Evolutionary conservation across 1,140 invertebrate genomes (phyloP).

Genomic region (Popillia japonica): DNA sequence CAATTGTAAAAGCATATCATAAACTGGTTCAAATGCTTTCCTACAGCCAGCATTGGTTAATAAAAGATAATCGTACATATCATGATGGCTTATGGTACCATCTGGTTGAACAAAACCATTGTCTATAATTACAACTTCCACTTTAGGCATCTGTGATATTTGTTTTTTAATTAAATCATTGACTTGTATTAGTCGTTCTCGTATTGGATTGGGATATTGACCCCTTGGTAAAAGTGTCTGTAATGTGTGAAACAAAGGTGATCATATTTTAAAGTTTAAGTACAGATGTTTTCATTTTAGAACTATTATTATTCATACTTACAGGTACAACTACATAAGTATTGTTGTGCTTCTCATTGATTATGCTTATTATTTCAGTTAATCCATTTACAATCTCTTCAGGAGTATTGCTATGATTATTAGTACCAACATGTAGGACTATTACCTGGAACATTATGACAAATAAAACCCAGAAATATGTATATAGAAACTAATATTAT

Average conservation of each 20-base stretch:
- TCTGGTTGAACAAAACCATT: constrained; percentile 79
- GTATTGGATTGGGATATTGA: constrained; percentile 78
- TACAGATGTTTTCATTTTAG: background rate
- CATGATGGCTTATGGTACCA: constrained; percentile 82
- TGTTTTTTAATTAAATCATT: constrained; percentile 75
- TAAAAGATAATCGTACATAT: constrained; percentile 90
- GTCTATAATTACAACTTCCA: constrained; percentile 77
- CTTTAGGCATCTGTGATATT: constrained; percentile 67
- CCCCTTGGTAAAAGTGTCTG: constrained; percentile 86
- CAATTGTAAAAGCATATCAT: constrained; percentile 79
- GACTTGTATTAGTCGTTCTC: constrained; percentile 77
- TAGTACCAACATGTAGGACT: constrained; percentile 86
- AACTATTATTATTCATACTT: constrained; percentile 61
- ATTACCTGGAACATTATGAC: constrained; percentile 69
- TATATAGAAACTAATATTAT: no score
- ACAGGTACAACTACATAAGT: constrained; percentile 84
- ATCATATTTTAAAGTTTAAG: background rate
- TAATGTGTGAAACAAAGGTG: constrained; percentile 43
- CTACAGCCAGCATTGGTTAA: constrained; percentile 82
- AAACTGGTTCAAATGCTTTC: constrained; percentile 83
- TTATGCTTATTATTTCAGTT: constrained; percentile 75
- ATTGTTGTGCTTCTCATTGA: constrained; percentile 78
- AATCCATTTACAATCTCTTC: constrained; percentile 85
- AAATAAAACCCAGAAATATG: no score
- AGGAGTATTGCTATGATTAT: constrained; percentile 80